These are phyloP conservation scores for Anthrax anthrax DNA, from an alignment of 2,888 invertebrate species.

Conservation along the genomic window DNA sequence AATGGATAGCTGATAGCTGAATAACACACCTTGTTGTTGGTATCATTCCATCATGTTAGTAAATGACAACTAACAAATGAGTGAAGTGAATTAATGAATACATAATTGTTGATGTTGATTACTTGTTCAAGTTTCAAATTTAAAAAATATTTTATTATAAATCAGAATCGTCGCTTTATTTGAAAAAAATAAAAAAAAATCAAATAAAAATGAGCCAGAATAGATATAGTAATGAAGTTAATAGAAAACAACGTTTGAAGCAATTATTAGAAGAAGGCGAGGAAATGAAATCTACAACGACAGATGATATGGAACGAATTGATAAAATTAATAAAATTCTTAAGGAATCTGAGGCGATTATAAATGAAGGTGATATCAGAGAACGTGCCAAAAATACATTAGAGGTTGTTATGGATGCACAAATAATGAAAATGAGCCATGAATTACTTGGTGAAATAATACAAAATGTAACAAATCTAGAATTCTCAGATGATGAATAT, in stretches of 20 bases:
- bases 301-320: conserved; percentile 25
- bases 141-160: no score
- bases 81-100: no score
- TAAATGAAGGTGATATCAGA: conserved; percentile 19
- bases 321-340: conserved; percentile 22
- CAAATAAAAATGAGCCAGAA: no score
- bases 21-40: no score
- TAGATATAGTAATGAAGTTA: no score
- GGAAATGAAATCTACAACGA: conserved; percentile 13
- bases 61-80: no score
- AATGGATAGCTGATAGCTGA: no score
- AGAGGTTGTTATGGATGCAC: conserved; percentile 31
- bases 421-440: conserved; percentile 27
- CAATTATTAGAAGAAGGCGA: neutral
- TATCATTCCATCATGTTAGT: no score
- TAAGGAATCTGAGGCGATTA: conserved; percentile 20
- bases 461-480: conserved; percentile 17
- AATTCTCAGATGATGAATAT: conserved; percentile 25
- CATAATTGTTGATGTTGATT: no score
- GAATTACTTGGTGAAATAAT: conserved; percentile 26
- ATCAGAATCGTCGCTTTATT: no score
- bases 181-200: no score
- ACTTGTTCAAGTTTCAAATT: no score
- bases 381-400: conserved; percentile 26
- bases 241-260: neutral